Evolutionary conservation across 2,888 invertebrate genomes (phyloP), one percentile per base, ranked within the genome.

Genomic region (Eupelmus urozonus): DNA sequence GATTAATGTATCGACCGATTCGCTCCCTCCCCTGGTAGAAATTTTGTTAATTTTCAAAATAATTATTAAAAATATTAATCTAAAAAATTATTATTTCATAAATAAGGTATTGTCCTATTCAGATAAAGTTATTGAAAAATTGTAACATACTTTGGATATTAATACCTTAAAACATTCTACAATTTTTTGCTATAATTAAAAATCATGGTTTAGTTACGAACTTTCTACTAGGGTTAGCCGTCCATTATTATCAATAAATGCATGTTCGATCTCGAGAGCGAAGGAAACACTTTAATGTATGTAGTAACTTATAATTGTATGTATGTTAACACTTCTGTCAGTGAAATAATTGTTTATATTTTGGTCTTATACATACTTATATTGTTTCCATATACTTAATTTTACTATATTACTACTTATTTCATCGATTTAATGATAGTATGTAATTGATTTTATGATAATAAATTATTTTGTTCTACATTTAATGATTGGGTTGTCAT

Each of bases 391-490:
- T 34, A 40, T 49, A 34, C 45, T 20, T 60, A n/a, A n/a, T n/a
- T n/a, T n/a, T n/a, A n/a, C n/a, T n/a, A 62, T 11, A 40, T 51
- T 60, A 60, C 20, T 34, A 53, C 7, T 60, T 42, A n/a, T 66
- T 25, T 20, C 11, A 45, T 27, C 59, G 23, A n/a, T 40, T 11
- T 40, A 53, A 25, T 29, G 20, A 49, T 74, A 63, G 29, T 57
- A 66, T 81, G 76, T 78, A 63, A 73, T 55, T 65, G 63, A 80
- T 78, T 75, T 76, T 74, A 65, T 29, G 20, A 63, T 72, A 83
- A 82, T 82, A 82, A 83, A 82, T 82, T 82, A 80, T 81, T 81
- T 78, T 75, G 72, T 75, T 57, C 53, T 23, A 53, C 9, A 63
- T n/a, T 27, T 16, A 2, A 51, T 49, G 40, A 51, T 40, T 49